Base-by-base conservation (phyloP, 1,140 invertebrate genomes). In the Kradibia gibbosae region DNA sequence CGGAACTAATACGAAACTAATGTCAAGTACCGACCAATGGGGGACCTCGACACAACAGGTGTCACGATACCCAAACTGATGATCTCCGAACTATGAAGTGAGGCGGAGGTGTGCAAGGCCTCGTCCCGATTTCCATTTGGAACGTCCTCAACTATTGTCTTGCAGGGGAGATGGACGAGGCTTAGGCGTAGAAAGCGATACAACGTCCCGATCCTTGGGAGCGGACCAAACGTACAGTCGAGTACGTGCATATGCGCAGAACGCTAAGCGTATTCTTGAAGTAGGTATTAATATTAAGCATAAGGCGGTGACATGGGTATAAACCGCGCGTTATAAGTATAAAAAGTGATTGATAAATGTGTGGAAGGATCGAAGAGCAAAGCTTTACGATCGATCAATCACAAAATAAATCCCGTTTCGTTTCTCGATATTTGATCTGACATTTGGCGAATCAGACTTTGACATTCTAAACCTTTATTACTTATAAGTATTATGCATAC, bases 1-100 rank as follows among this genome's bases (percentile, higher is more conserved):
- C 85, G 87, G 83, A 87, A 80, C 85, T 89, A 91, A 90, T 89
- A 87, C 87, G 85, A 89, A 88, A 88, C 85, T 85, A 87, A 88
- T 87, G 85, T 31, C 11, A 25, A 67, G 62, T 28, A 36, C 34
- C 62, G 42, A 17, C 39, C 17, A n/a, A 39, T n/a, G 48, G 7
- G 36, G 34, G 34, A 60, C 22, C 10, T 82, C 62, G 86, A 87
- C 84, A 89, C 87, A 90, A 90, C 89, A 89, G 88, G 89, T 90
- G 88, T 87, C 82, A 83, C 65, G 25, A 71, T 65, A 81, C 74
- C 77, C 65, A n/a, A n/a, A 84, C 86, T 84, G 82, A 87, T 48
- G 62, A 36, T 74, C 72, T 74, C 50, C 34, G 34, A 39, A 17
- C 31, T 22, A 39, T 42, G 34, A n/a, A n/a, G n/a, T n/a, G n/a